A percentile compares a stretch with the other conserved stretches of the same genome.
Conservation (phyloP, 1,140 invertebrate species). For the Diorhabda carinulata region DNA sequence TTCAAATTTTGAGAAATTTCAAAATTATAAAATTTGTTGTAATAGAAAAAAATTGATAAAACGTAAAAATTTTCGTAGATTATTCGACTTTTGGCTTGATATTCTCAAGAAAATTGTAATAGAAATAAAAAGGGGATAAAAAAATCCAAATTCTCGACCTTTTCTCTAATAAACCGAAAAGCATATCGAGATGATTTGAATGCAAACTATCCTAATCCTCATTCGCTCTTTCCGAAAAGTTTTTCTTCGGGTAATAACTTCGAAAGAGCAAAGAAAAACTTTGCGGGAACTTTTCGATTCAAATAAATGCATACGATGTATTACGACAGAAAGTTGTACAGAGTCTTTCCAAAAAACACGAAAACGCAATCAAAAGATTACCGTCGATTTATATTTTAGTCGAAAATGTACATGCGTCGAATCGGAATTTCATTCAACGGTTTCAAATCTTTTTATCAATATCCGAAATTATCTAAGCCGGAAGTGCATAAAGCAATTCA, state of each 20-base stretch:
- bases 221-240: background rate
- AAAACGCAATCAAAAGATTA: background rate
- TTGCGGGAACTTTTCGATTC: background rate
- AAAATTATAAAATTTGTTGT: no score
- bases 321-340: background rate
- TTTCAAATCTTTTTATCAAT: no score
- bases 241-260: conserved; percentile 1
- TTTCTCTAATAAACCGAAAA: background rate
- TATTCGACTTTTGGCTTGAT: no score
- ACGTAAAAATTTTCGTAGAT: no score
- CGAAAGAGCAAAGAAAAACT: background rate
- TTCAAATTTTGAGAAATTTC: no score
- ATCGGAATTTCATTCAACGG: no score
- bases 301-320: background rate
- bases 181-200: conserved; percentile 2
- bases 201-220: conserved; percentile 2
- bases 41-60: no score
- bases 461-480: no score
- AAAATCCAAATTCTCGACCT: background rate
- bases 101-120: no score
- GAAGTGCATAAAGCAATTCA: no score
- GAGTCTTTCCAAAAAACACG: background rate
- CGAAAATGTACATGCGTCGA: no score
- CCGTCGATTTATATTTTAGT: background rate
- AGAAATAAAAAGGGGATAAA: background rate